Percentiles rank a stretch among this genome's conserved stretches.
Evolutionary conservation across 2,888 invertebrate species (phyloP).

Genomic region (Scaptomyza flava): DNA sequence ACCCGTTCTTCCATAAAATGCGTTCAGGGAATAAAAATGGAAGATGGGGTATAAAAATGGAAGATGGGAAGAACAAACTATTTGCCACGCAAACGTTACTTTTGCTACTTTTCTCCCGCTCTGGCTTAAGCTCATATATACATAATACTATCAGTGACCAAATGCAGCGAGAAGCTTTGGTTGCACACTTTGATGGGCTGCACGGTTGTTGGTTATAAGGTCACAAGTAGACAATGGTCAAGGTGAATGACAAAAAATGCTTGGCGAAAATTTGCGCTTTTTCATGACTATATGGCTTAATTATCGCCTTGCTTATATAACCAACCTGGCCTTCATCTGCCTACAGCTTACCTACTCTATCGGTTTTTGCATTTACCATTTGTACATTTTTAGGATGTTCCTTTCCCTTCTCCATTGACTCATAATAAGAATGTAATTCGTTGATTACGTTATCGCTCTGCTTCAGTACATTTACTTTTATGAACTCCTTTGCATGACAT

Average conservation of each 20-base stretch:
- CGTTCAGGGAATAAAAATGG: too few species aligned
- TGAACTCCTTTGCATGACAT: constrained; percentile 64
- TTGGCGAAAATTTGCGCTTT: not conserved
- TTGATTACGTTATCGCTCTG: constrained; percentile 11
- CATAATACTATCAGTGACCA: not conserved
- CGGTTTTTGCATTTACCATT: not conserved
- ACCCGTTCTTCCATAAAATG: too few species aligned
- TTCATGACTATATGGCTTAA: not conserved
- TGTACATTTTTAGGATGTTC: not conserved
- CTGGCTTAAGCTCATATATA: constrained; percentile 1
- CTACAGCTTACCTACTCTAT: not conserved
- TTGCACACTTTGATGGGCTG: constrained; percentile 10
- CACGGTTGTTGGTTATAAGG: not conserved
- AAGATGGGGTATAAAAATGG: too few species aligned
- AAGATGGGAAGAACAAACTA: constrained; percentile 27
- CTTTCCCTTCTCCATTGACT: not conserved
- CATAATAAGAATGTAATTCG: constrained; percentile 9
- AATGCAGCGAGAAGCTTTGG: constrained; percentile 10
- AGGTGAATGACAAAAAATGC: not conserved
- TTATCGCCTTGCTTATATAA: not conserved
- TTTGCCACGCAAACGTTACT: constrained; percentile 48
- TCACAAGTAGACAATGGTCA: not conserved
- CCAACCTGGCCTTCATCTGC: not conserved
- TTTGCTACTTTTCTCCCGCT: not conserved
- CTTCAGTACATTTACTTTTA: constrained; percentile 59